Conservation (phyloP, 2,113 vertebrate genomes). For the Phaethornis superciliosus region DNA sequence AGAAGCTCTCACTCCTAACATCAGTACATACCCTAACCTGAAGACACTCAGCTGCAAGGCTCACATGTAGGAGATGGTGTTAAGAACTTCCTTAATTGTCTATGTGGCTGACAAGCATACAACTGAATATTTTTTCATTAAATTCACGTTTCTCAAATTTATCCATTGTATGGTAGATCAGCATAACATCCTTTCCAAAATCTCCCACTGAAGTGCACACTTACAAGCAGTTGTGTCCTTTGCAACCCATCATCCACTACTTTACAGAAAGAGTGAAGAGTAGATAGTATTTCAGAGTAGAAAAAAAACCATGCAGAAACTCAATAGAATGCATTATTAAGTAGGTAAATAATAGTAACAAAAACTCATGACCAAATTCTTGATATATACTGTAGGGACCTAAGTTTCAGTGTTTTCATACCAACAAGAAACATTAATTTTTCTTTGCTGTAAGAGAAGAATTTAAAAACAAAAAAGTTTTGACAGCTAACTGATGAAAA, state of each 20-base stretch:
- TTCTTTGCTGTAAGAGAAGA: neutral
- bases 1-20: neutral
- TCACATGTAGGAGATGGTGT: neutral
- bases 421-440: neutral
- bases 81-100: neutral
- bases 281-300: neutral
- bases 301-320: neutral
- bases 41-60: neutral
- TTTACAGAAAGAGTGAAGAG: neutral
- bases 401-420: neutral
- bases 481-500: neutral
- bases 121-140: neutral
- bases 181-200: neutral
- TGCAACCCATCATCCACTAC: neutral
- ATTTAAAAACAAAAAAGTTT: neutral
- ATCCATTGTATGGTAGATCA: neutral
- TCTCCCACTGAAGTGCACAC: neutral
- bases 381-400: neutral
- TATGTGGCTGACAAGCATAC: neutral
- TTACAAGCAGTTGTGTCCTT: neutral
- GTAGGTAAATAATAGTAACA: neutral
- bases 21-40: neutral
- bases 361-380: neutral
- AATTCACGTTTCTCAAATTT: neutral
- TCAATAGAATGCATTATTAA: neutral